Conservation (phyloP, 2,113 vertebrate genomes). For the Vulpes vulpes region DNA sequence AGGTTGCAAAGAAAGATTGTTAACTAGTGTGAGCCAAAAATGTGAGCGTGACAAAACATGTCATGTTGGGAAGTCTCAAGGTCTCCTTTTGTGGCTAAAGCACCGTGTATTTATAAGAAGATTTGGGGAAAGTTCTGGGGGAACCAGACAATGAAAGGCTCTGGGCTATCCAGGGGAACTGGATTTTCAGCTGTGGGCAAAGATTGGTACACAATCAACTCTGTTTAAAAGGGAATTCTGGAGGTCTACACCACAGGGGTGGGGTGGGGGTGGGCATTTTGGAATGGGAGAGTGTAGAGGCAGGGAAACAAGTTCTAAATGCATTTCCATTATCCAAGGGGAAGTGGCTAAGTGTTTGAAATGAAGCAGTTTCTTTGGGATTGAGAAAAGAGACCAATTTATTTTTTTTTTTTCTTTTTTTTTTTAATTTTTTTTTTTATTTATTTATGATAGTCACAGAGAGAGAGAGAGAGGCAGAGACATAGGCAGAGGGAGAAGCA, state of each 20-base stretch:
- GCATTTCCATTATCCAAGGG: neutral
- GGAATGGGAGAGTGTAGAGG: neutral
- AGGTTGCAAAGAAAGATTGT: slow-evolving; percentile 48
- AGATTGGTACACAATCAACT: neutral
- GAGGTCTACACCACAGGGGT: neutral
- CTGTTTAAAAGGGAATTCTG: neutral
- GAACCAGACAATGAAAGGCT: neutral
- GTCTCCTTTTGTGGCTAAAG: slow-evolving; percentile 50
- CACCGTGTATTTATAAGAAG: slow-evolving; percentile 32
- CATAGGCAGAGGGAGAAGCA: too few relatives aligned
- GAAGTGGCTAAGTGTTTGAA: neutral
- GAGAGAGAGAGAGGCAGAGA: too few relatives aligned
- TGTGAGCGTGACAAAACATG: slow-evolving; percentile 51
- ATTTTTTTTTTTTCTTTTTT: too few relatives aligned
- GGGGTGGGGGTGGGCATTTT: neutral
- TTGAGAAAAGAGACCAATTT: neutral
- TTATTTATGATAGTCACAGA: too few relatives aligned
- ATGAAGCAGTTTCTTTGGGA: neutral
- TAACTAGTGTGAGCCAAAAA: neutral
- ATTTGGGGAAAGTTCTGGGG: neutral
- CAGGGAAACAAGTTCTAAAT: neutral
- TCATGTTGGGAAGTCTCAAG: neutral
- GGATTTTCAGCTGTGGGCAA: neutral
- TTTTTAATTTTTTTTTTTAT: too few relatives aligned
- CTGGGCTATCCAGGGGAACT: neutral